phyloP scores from a whole-genome alignment of 2,797 vertebrate species.

The Cossypha polioptera region DNA sequence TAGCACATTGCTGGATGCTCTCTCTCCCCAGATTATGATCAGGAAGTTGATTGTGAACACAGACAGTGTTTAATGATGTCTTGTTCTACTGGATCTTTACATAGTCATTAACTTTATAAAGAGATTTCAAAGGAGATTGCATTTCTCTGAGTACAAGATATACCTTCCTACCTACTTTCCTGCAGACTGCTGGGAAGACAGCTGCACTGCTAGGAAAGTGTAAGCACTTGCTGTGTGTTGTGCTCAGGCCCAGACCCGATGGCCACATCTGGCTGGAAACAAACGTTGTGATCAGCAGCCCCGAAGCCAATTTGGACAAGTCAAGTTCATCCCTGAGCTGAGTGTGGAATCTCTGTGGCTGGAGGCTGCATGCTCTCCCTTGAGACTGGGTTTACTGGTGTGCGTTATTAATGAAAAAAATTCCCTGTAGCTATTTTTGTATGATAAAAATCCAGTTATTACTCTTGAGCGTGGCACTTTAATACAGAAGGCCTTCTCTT shows the following conservation, averaged over 20 bases:
- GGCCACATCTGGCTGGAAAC: background rate
- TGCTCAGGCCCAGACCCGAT: background rate
- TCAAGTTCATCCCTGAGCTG: background rate
- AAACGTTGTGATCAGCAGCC: accelerated
- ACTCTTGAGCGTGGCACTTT: background rate
- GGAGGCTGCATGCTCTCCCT: background rate
- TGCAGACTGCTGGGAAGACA: background rate
- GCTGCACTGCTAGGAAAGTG: background rate
- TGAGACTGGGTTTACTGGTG: background rate
- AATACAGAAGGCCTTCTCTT: background rate
- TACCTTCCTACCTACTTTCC: background rate
- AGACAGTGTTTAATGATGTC: slow-evolving; percentile 24
- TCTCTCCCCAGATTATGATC: slow-evolving; percentile 57
- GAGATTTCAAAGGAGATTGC: slow-evolving; percentile 19
- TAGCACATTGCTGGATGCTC: background rate
- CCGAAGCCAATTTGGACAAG: background rate
- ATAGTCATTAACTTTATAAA: slow-evolving; percentile 21
- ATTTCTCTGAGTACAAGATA: background rate
- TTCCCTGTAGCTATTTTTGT: background rate
- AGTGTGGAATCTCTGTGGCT: background rate
- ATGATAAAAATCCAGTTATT: background rate
- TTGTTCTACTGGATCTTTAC: slow-evolving; percentile 17
- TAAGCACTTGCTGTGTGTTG: background rate
- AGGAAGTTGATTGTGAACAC: slow-evolving; percentile 46
- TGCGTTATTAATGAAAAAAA: background rate